Base-by-base conservation (phyloP, 92 coral and sea anemone species). In the Siderastrea radians region DNA sequence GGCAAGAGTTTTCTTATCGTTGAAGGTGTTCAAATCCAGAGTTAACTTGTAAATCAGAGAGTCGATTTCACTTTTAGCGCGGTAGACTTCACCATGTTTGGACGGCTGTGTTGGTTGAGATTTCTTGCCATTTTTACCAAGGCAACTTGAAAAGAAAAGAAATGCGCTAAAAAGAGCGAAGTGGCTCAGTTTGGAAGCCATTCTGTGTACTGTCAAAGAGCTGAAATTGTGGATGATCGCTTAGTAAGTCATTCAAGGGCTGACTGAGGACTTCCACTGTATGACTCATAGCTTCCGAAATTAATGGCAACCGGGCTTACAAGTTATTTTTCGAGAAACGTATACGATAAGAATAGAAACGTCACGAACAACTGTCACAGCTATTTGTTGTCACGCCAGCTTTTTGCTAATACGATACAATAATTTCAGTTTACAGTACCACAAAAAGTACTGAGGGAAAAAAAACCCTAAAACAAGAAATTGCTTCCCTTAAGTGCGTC, bases 31-130 rank as follows among this genome's bases (percentile, higher is more conserved):
- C 57, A 88, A 52, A 47, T 88, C 84, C 82, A 74, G 44, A 54
- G 76, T 78, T 5, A 88, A 80, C 66, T 88, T 88, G 77, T 44
- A 73, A n/a, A 71, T 75, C 58, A 88, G 63, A 6, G 91, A 59
- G 78, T 88, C 87, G 87, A 88, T 82, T 48, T 73, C 62, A 13
- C 84, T 65, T 66, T 75, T 88, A 9, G 91, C 91, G 67, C 84
- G 72, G 62, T 88, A 49, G 13, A 88, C 50, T 55, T 88, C 87
- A 49, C 49, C 63, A 26, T 88, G 82, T 26, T 82, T 61, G 45
- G 83, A 58, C 14, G 17, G 52, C 12, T 78, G 60, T 52, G 78
- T n/a, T 8, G 61, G 6, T 12, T 52, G 62, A 17, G 78, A 17
- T 7, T 26, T 26, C 38, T 26, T 26, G 38, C 0, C 38, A 26